These are phyloP conservation scores for Cancer borealis DNA, from an alignment of 2,888 invertebrate genomes.

Conservation along the genomic window DNA sequence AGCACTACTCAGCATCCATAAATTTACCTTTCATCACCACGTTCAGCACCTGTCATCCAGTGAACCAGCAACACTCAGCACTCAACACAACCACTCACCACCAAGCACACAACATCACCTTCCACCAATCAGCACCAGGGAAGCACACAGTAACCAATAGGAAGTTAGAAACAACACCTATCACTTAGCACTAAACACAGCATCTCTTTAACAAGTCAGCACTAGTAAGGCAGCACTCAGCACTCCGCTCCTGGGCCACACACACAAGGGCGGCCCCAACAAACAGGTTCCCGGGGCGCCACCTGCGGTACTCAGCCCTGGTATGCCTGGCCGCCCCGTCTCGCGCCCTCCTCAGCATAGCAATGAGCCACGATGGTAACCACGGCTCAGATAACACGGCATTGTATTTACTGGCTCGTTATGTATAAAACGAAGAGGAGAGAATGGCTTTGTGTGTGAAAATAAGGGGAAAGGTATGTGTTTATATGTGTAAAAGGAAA, in stretches of 20 bases:
- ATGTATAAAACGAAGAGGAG: neutral
- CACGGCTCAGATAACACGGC: conserved; percentile 16
- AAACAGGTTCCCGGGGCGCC: conserved; percentile 55
- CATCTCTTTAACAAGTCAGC: neutral
- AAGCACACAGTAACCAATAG: neutral
- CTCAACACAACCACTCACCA: too few species aligned
- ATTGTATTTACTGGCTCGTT: conserved; percentile 4
- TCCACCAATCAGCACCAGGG: neutral
- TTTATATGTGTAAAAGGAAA: neutral
- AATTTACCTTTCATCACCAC: too few species aligned
- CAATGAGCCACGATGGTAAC: conserved; percentile 44
- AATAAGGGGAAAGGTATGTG: neutral
- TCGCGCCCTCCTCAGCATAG: conserved; percentile 24
- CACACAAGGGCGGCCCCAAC: conserved; percentile 41
- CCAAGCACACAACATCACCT: too few species aligned
- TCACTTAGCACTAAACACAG: neutral
- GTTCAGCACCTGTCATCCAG: too few species aligned
- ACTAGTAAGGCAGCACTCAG: neutral
- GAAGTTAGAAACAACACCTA: neutral
- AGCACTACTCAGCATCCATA: neutral
- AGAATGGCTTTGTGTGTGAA: neutral
- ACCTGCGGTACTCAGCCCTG: conserved; percentile 48
- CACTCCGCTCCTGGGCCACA: conserved; percentile 42
- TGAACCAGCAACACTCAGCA: too few species aligned
- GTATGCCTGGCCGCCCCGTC: conserved; percentile 39